These are phyloP conservation scores for Xestobium rufovillosum DNA, from an alignment of 2,888 invertebrate species.

Conservation along the genomic window DNA sequence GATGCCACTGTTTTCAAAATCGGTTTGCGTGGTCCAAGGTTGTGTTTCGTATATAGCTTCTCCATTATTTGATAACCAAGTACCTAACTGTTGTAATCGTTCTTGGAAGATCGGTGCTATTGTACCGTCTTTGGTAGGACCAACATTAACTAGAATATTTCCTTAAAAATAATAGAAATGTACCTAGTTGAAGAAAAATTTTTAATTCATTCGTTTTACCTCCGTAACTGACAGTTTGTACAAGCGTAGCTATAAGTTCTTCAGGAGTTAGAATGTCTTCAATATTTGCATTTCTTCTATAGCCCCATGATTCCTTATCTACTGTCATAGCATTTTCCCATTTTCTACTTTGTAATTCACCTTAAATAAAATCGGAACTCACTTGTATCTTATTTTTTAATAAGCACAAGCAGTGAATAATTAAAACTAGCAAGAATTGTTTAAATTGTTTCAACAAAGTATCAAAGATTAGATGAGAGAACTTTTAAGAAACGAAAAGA, in stretches of 20 bases:
- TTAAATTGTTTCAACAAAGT: too few species aligned
- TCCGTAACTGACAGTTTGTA: conserved; percentile 69
- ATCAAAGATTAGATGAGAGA: too few species aligned
- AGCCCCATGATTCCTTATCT: conserved; percentile 77
- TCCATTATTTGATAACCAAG: conserved; percentile 74
- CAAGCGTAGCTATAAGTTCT: conserved; percentile 59
- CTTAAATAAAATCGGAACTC: conserved; percentile 38
- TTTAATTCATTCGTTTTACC: conserved; percentile 43
- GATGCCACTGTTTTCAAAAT: conserved; percentile 39
- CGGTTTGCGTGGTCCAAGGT: conserved; percentile 56
- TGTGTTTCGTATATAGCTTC: conserved; percentile 74
- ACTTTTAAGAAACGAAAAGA: too few species aligned
- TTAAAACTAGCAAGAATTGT: too few species aligned
- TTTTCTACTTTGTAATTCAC: conserved; percentile 59
- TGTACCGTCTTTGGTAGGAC: conserved; percentile 83
- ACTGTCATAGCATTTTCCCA: conserved; percentile 91
- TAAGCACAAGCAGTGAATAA: too few species aligned
- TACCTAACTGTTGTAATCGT: conserved; percentile 66
- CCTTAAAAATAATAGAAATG: conserved; percentile 42
- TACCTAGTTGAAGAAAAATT: not conserved
- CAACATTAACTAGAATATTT: conserved; percentile 75
- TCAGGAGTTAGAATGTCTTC: conserved; percentile 55
- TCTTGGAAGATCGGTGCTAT: conserved; percentile 84
- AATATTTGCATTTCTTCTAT: conserved; percentile 58
- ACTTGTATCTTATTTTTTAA: too few species aligned